Evolutionary conservation across 1,140 invertebrate genomes (phyloP).

Genomic region (Vanessa tameamea): DNA sequence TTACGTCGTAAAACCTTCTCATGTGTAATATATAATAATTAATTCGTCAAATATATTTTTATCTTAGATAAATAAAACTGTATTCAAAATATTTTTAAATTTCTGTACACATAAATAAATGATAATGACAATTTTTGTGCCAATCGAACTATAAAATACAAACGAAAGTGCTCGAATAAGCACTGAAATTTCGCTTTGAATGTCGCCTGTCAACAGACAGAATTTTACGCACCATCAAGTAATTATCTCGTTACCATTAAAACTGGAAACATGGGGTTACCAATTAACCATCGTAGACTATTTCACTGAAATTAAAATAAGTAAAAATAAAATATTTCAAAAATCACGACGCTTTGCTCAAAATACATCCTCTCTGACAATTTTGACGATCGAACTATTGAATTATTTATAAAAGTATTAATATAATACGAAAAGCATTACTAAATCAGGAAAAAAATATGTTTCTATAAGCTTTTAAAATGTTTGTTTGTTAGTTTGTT

Average conservation of each 20-base stretch:
- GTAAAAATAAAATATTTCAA: neutral
- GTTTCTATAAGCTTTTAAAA: too few species aligned
- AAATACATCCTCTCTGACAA: neutral
- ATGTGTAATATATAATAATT: too few species aligned
- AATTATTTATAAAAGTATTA: too few species aligned
- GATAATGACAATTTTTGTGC: conserved; percentile 10
- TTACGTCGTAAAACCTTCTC: too few species aligned
- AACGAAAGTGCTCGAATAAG: conserved; percentile 24
- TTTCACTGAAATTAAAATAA: conserved; percentile 13
- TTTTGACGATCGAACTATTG: neutral
- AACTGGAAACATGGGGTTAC: conserved; percentile 45
- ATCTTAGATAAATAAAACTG: too few species aligned
- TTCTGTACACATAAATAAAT: neutral
- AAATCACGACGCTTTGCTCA: neutral
- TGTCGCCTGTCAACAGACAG: conserved; percentile 32
- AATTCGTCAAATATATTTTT: too few species aligned
- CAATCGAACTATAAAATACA: conserved; percentile 21
- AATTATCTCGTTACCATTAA: conserved; percentile 44
- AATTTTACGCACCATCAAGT: conserved; percentile 41
- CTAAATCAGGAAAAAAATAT: too few species aligned
- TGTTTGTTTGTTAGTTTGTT: too few species aligned
- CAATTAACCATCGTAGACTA: conserved; percentile 46
- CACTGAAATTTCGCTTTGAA: conserved; percentile 28
- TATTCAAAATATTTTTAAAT: too few species aligned
- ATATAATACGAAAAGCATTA: too few species aligned